Evolutionary conservation across 2,797 vertebrate species (phyloP), one percentile per base, ranked within the genome.

Genomic region (Coreius guichenoti): DNA sequence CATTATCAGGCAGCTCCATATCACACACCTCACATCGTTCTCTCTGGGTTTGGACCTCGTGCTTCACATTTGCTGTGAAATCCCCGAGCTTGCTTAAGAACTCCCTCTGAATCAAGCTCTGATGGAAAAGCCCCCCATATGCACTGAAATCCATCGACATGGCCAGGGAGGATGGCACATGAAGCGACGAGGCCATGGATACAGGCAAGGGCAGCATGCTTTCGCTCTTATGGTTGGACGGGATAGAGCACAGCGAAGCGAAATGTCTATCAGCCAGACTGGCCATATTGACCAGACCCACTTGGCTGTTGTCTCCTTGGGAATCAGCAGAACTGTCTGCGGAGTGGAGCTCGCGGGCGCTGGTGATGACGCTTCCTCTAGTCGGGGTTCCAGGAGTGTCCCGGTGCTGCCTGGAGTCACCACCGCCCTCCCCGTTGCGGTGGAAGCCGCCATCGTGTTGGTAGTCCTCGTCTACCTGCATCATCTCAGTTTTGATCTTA

Each of bases 101-200:
- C 96, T 99, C 98, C 89, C 98, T 94, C 95, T 98, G 98, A 93
- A 99, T 98, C 93, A 99, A 94, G 90, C 97, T 96, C 81, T 98
- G 98, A 49, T 97, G 98, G 90, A 99, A 95, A 78, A 99, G 96
- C 76, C 97, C 96, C 1, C 98, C 94, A 0, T 99, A 99, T 91
- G 96, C 94, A 86, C 97, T 95, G 23, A 98, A 97, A 94, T 99
- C 98, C 96, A 98, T 95, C 76, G 97, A 97, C 89, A 99, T 95
- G 0, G 97, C 97, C 90, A 99, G 93, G 16, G 97, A 92, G 0
- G 96, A 94, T 84, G 95, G 96, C 92, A 96, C 91, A 8, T 96
- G 96, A 73, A 96, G 93, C 2, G 95, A 91, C 0, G 97, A 94
- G 2, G 95, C 93, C 95, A 96, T 93, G 0, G 97, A 94, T 1